These are phyloP conservation scores for Microplitis mediator DNA, from an alignment of 1,140 invertebrate species.

Conservation along the genomic window DNA sequence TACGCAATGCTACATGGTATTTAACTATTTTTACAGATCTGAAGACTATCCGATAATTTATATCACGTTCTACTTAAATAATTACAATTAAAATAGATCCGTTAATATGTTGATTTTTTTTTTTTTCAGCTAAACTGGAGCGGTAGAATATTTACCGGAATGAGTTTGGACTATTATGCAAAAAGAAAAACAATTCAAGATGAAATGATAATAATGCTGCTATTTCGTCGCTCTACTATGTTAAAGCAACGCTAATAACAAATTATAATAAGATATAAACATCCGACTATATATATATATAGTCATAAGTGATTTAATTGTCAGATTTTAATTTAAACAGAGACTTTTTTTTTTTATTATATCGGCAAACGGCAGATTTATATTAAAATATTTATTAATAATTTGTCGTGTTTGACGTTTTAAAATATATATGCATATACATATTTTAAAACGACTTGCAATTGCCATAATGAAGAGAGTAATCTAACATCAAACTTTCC, in stretches of 20 bases:
- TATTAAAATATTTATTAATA: conserved; percentile 29
- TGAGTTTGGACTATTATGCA: not conserved
- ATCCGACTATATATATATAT: conserved; percentile 40
- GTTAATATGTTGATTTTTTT: not conserved
- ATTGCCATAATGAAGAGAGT: conserved; percentile 43
- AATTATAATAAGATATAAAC: conserved; percentile 35
- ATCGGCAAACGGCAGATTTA: conserved; percentile 31
- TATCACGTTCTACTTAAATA: not conserved
- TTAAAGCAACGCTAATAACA: conserved; percentile 56
- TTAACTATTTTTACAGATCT: not conserved
- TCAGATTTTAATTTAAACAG: conserved; percentile 27
- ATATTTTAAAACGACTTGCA: conserved; percentile 42
- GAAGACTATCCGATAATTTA: not conserved
- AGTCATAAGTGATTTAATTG: conserved; percentile 37
- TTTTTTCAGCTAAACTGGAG: conserved; percentile 59
- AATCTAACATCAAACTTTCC: conserved; percentile 44
- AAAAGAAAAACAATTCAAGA: conserved; percentile 12
- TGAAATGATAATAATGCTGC: conserved; percentile 38
- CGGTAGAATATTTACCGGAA: conserved; percentile 44
- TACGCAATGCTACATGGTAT: too few species aligned
- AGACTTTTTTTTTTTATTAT: conserved; percentile 30
- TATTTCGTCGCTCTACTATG: conserved; percentile 59
- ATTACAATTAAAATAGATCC: too few species aligned
- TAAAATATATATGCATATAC: conserved; percentile 1
- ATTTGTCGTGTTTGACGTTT: conserved; percentile 39